A percentile compares a stretch with the other conserved stretches of the same genome.
Evolutionary conservation across 2,888 invertebrate genomes (phyloP).

Genomic region (Drosophila nr. medialis): DNA sequence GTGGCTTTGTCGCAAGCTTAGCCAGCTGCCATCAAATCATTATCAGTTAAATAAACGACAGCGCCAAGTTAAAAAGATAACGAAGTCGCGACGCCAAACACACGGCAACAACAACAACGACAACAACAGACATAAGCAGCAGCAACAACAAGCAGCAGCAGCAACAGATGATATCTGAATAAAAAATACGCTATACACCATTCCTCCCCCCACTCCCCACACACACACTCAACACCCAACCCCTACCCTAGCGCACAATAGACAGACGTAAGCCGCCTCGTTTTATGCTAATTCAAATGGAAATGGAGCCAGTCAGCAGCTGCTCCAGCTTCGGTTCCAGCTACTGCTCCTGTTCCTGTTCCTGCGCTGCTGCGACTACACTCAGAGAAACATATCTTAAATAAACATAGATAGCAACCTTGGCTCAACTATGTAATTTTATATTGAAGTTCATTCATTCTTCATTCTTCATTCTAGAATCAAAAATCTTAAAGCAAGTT

Average conservation of each 20-base stretch:
- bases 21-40: constrained; percentile 79
- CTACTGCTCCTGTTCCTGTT: constrained; percentile 59
- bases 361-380: not conserved
- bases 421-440: not conserved
- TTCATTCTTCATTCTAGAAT: not conserved
- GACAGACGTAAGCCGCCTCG: constrained; percentile 80
- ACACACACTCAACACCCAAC: constrained; percentile 8
- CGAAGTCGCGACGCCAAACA: constrained; percentile 62
- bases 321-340: constrained; percentile 51
- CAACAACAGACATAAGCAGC: constrained; percentile 16
- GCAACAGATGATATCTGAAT: constrained; percentile 75
- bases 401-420: not conserved
- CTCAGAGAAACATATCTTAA: not conserved
- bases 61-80: constrained; percentile 79
- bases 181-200: constrained; percentile 46
- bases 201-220: not conserved
- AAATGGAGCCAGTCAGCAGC: constrained; percentile 80
- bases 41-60: constrained; percentile 79
- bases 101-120: constrained; percentile 41
- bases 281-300: constrained; percentile 79
- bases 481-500: not conserved
- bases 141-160: constrained; percentile 36
- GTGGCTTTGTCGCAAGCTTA: constrained; percentile 76
- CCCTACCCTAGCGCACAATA: constrained; percentile 56
- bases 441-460: not conserved